phyloP scores from a whole-genome alignment of 1,140 invertebrate genomes.

The Brachystomella parvula region DNA sequence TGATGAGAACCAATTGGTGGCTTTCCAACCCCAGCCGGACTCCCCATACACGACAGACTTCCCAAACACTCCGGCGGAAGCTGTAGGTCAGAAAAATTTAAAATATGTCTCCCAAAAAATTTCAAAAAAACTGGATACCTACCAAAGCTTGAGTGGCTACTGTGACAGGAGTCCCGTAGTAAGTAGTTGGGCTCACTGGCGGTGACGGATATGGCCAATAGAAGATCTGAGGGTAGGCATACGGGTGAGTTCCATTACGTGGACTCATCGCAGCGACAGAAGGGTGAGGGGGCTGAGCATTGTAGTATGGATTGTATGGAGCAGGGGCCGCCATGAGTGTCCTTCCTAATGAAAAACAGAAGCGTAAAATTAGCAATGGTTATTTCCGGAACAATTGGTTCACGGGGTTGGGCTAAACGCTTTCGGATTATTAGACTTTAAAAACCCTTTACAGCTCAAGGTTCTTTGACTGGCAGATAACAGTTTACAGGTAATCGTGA shows the following conservation, averaged over 20 bases:
- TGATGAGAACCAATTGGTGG: neutral
- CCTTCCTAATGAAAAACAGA: conserved; percentile 15
- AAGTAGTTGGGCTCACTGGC: conserved; percentile 72
- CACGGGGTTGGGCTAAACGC: conserved; percentile 24
- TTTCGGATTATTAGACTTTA: conserved; percentile 25
- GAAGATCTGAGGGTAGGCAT: conserved; percentile 30
- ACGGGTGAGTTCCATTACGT: conserved; percentile 48
- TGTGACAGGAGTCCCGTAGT: conserved; percentile 26
- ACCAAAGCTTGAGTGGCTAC: conserved; percentile 23
- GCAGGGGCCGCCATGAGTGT: conserved; percentile 13
- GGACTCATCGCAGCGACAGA: conserved; percentile 49
- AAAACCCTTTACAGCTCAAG: neutral
- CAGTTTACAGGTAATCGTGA: too few relatives aligned
- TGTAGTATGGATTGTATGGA: conserved; percentile 43
- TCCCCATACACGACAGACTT: conserved; percentile 22
- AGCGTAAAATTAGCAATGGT: conserved; percentile 1
- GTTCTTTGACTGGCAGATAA: too few relatives aligned
- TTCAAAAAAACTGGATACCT: neutral
- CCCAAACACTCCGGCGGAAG: conserved; percentile 31
- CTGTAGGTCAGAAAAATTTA: conserved; percentile 10
- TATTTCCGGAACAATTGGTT: neutral
- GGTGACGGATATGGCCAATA: conserved; percentile 71
- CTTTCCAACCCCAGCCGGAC: conserved; percentile 6
- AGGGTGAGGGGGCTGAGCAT: conserved; percentile 44
- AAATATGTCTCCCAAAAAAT: neutral